phyloP scores from a whole-genome alignment of 1,140 invertebrate species.

The Patella vulgata region DNA sequence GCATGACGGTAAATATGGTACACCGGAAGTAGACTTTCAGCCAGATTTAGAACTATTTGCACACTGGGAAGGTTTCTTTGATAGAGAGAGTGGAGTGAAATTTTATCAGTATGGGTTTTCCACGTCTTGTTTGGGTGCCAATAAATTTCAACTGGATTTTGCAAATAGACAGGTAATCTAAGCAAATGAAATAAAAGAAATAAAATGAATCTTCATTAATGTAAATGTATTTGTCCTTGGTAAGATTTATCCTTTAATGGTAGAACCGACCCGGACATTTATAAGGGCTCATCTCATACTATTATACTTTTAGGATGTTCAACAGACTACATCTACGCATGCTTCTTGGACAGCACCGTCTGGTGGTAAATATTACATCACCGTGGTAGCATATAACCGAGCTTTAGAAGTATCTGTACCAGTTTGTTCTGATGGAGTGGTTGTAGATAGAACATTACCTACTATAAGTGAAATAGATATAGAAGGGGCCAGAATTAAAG shows the following conservation, averaged over 20 bases:
- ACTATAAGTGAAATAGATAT: conserved; percentile 22
- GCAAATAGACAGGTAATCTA: too few species aligned
- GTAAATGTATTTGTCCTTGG: too few species aligned
- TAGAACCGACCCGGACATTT: too few species aligned
- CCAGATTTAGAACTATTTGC: conserved; percentile 17
- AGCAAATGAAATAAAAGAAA: too few species aligned
- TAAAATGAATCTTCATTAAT: too few species aligned
- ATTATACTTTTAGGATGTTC: conserved; percentile 16
- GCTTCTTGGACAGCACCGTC: conserved; percentile 17
- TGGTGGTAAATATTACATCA: conserved; percentile 34
- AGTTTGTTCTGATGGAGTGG: conserved; percentile 48
- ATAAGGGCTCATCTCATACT: too few species aligned
- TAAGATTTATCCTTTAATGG: too few species aligned
- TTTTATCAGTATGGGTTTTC: conserved; percentile 38
- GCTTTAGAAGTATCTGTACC: conserved; percentile 31
- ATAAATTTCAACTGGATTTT: conserved; percentile 20
- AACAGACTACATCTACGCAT: conserved; percentile 26
- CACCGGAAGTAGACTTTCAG: conserved; percentile 38
- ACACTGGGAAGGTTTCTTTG: conserved; percentile 46
- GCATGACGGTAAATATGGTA: conserved; percentile 30
- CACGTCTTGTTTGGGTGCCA: conserved; percentile 18
- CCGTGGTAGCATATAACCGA: conserved; percentile 42
- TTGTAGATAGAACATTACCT: conserved; percentile 21
- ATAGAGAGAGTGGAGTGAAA: conserved; percentile 42
- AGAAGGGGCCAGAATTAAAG: conserved; percentile 13